A percentile compares a stretch with the other conserved stretches of the same genome.
Evolutionary conservation across 2,888 invertebrate species (phyloP).

Genomic region (Tinea trinotella): DNA sequence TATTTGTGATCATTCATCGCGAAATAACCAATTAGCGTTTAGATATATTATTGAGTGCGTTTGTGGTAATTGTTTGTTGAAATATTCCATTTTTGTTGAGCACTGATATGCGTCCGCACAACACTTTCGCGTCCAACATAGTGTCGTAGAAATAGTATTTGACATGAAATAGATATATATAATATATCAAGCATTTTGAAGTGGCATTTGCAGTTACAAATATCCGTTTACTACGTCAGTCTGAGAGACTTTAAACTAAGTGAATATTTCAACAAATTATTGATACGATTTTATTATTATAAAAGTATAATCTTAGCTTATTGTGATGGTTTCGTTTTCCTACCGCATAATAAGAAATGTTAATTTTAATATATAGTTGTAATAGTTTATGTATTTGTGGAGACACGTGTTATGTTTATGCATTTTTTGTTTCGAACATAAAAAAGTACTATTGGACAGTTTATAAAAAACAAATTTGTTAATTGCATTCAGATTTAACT

Average conservation of each 20-base stretch:
- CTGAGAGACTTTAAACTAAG: slow-evolving; percentile 55
- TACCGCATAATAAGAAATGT: slow-evolving; percentile 64
- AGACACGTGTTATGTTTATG: slow-evolving; percentile 37
- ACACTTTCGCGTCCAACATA: slow-evolving; percentile 42
- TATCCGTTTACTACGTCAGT: slow-evolving; percentile 36
- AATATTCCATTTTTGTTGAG: slow-evolving; percentile 35
- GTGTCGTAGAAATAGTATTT: slow-evolving; percentile 23
- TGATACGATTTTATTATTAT: slow-evolving; percentile 53
- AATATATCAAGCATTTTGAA: slow-evolving; percentile 49
- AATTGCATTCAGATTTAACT: background rate
- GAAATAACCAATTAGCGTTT: slow-evolving; percentile 59
- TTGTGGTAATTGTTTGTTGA: slow-evolving; percentile 37
- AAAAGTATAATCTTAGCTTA: slow-evolving; percentile 45
- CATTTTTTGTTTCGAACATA: slow-evolving; percentile 1
- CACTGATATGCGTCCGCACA: slow-evolving; percentile 32
- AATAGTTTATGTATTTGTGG: slow-evolving; percentile 53
- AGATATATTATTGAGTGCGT: slow-evolving; percentile 58
- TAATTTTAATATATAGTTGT: slow-evolving; percentile 35
- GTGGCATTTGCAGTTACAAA: slow-evolving; percentile 32
- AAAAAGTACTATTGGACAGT: slow-evolving; percentile 45
- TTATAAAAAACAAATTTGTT: slow-evolving; percentile 38
- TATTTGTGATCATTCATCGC: slow-evolving; percentile 71
- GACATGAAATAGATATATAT: slow-evolving; percentile 31
- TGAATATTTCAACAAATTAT: slow-evolving; percentile 38
- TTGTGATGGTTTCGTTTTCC: slow-evolving; percentile 70